Percentiles rank a stretch among this genome's conserved stretches.
Evolutionary conservation across 2,888 invertebrate species (phyloP).

Genomic region (Merodon equestris): DNA sequence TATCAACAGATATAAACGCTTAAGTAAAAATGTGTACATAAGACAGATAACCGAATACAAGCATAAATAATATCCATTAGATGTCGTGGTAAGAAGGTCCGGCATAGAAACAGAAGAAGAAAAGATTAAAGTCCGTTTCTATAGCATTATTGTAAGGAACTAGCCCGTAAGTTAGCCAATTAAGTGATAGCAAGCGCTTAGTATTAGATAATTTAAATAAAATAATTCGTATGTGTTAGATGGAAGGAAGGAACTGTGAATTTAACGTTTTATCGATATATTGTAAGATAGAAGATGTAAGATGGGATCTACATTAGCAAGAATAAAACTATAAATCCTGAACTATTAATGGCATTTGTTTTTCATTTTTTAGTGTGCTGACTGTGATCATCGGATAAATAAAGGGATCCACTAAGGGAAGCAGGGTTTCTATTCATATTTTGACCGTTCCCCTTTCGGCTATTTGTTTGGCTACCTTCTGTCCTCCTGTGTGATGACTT

Average conservation of each 20-base stretch:
- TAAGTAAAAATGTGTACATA: conserved; percentile 11
- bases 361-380: too few species aligned
- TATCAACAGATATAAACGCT: conserved; percentile 32
- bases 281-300: conserved; percentile 23
- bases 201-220: conserved; percentile 33
- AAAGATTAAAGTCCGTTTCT: background rate
- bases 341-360: background rate
- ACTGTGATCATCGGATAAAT: too few species aligned
- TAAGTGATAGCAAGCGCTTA: conserved; percentile 56
- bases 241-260: conserved; percentile 21
- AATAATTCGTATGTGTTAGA: conserved; percentile 19
- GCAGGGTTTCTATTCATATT: too few species aligned
- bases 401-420: too few species aligned
- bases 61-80: background rate
- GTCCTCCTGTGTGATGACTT: too few species aligned
- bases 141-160: background rate
- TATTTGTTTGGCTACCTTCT: too few species aligned
- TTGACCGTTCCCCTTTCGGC: too few species aligned
- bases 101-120: background rate
- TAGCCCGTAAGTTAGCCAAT: conserved; percentile 15
- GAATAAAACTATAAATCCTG: conserved; percentile 38
- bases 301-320: conserved; percentile 26
- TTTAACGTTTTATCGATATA: conserved; percentile 36
- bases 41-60: conserved; percentile 4
- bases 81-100: too few species aligned